Conservation (phyloP, 2,797 vertebrate species). For the Danio albolineatus region DNA sequence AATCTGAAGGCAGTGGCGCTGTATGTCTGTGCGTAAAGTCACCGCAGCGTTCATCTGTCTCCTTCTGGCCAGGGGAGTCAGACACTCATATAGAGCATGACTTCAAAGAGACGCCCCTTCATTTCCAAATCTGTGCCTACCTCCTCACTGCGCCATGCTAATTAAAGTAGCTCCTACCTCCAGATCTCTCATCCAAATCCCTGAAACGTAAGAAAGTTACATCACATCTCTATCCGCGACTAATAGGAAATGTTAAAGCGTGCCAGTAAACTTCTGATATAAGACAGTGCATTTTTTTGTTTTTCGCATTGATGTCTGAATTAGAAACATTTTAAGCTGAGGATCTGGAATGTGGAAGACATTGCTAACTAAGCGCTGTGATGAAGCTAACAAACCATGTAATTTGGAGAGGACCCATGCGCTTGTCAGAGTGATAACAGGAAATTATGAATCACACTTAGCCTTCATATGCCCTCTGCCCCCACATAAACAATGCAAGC, state of each 20-base stretch:
- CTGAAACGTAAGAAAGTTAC: constrained; percentile 62
- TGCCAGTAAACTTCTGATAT: constrained; percentile 10
- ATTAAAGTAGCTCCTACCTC: constrained; percentile 71
- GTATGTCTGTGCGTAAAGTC: constrained; percentile 25
- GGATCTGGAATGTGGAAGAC: constrained; percentile 25
- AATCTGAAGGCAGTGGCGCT: constrained; percentile 34
- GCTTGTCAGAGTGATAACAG: constrained; percentile 30
- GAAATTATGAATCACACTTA: constrained; percentile 23
- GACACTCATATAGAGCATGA: constrained; percentile 73
- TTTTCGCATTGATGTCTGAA: background rate
- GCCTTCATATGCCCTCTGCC: constrained; percentile 38
- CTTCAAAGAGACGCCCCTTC: constrained; percentile 80
- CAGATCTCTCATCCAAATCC: constrained; percentile 63
- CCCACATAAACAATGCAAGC: background rate
- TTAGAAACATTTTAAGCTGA: background rate
- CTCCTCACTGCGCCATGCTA: constrained; percentile 70
- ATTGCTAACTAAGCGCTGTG: constrained; percentile 11
- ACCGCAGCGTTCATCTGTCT: constrained; percentile 61
- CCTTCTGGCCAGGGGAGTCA: constrained; percentile 71
- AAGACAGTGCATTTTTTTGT: background rate
- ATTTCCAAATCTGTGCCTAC: constrained; percentile 78
- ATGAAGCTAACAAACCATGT: constrained; percentile 53
- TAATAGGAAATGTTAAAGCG: background rate
- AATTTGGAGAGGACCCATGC: constrained; percentile 25
- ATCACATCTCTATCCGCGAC: constrained; percentile 42